Evolutionary conservation across 2,113 vertebrate genomes (phyloP).

Genomic region (Poeciliopsis turrubarensis): DNA sequence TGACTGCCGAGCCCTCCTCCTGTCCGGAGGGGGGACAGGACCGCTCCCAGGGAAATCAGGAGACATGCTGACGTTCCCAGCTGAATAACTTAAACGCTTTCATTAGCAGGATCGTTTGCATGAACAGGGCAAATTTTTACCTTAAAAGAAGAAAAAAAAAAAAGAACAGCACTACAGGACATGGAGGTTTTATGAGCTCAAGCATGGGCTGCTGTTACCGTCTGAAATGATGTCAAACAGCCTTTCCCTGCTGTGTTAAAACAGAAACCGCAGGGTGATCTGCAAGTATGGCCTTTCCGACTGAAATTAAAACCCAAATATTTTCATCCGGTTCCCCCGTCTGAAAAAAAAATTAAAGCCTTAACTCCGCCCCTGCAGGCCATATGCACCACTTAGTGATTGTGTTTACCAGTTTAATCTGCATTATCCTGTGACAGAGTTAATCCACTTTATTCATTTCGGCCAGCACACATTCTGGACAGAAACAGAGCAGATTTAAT

Average conservation of each 20-base stretch:
- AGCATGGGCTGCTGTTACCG: background rate
- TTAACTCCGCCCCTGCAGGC: conserved; percentile 39
- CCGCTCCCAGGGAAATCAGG: conserved; percentile 67
- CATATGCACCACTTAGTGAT: conserved; percentile 69
- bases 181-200: conserved; percentile 20
- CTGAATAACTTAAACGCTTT: conserved; percentile 68
- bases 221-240: conserved; percentile 2
- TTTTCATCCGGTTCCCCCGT: conserved; percentile 14
- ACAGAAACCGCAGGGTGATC: conserved; percentile 7
- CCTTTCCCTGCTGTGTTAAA: conserved; percentile 5
- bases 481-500: conserved; percentile 77
- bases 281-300: conserved; percentile 8
- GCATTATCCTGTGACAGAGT: conserved; percentile 72
- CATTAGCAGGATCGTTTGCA: conserved; percentile 66
- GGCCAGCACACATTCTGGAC: conserved; percentile 69
- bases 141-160: conserved; percentile 24
- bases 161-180: background rate
- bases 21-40: too few species aligned
- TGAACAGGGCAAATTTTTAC: conserved; percentile 48
- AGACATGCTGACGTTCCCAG: conserved; percentile 74
- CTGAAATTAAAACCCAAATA: conserved; percentile 31
- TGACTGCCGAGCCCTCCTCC: conserved; percentile 39
- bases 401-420: conserved; percentile 77
- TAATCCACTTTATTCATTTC: conserved; percentile 79
- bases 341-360: conserved; percentile 19